Evolutionary conservation across 2,797 vertebrate species (phyloP), one percentile per base, ranked within the genome.

Genomic region (Thalassophryne amazonica): DNA sequence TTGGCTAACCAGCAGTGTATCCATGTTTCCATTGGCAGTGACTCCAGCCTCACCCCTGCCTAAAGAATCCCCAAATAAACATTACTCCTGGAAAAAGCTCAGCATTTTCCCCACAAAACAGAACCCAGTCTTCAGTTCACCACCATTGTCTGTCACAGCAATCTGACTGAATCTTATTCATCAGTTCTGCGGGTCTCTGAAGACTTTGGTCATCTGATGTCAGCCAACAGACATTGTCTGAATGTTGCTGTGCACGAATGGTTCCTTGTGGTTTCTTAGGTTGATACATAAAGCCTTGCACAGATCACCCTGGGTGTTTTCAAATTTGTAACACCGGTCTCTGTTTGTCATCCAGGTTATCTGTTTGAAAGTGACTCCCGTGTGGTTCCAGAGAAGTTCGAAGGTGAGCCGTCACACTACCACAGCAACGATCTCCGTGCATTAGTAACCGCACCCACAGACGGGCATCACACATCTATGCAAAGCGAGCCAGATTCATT

Each of bases 311-410:
- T 5, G 3, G 1, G 39, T 35, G 16, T 29, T 21, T 5, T 22
- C 0, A 41, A 41, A 52, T 42, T 40, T 39, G 40, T 48, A 48
- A 70, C 74, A 65, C 58, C 35, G 1, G 6, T 43, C 56, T 37
- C 12, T 33, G 21, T 45, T 71, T 58, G 11, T 86, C 21, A 84
- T 67, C 1, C 81, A 99, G 97, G 94, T 46, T 98, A 94, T 75
- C 79, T 91, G 77, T 96, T 94, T 40, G 93, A 97, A 80, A 97
- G 96, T 4, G 97, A 99, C 57, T 93, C 93, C 73, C 95, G 95
- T 0, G 92, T 99, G 37, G 96, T 98, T 70, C 96, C 97, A 32
- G 96, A 99, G 81, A 98, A 94, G 80, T 93, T 91, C 54, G 95
- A 99, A 96, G 94, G 97, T 99, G 36, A 82, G 92, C 13, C 21